Conservation (phyloP, 2,113 vertebrate species). For the Pseudorectes ferrugineus region DNA sequence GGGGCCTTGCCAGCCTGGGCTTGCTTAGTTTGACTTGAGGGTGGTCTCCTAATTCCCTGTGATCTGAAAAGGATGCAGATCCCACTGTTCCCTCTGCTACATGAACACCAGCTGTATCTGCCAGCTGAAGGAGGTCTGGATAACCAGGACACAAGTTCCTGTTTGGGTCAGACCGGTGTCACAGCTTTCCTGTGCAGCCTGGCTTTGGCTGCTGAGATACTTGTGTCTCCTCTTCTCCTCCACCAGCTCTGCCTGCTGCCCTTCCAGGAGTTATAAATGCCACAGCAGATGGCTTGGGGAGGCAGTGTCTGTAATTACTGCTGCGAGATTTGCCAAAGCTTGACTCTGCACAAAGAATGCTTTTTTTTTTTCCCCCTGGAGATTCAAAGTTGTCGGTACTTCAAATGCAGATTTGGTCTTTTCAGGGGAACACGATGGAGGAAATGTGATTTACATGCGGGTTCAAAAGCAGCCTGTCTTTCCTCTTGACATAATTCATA, state of each 20-base stretch:
- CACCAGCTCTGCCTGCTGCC: slow-evolving; percentile 9
- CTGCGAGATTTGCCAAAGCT: slow-evolving; percentile 1
- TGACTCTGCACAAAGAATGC: background rate
- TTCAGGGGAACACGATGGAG: background rate
- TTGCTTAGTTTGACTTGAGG: background rate
- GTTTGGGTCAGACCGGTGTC: background rate
- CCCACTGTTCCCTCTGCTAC: background rate
- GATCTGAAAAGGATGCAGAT: background rate
- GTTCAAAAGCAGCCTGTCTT: background rate
- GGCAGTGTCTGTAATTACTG: slow-evolving; percentile 26
- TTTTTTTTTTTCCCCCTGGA: background rate
- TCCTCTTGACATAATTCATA: background rate
- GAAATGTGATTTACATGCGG: background rate
- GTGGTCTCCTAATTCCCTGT: background rate
- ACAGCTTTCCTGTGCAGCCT: background rate
- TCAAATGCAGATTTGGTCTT: slow-evolving; percentile 41
- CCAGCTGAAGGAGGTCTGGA: background rate
- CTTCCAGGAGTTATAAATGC: slow-evolving; percentile 45
- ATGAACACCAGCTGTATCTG: rapidly evolving
- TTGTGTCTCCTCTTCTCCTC: background rate
- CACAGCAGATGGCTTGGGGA: slow-evolving; percentile 53
- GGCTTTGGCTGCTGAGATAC: background rate
- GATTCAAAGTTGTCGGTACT: background rate
- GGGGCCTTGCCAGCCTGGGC: background rate
- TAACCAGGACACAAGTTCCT: background rate